Base-by-base conservation (phyloP, 1,140 invertebrate species). In the Brachionus manjavacas region DNA sequence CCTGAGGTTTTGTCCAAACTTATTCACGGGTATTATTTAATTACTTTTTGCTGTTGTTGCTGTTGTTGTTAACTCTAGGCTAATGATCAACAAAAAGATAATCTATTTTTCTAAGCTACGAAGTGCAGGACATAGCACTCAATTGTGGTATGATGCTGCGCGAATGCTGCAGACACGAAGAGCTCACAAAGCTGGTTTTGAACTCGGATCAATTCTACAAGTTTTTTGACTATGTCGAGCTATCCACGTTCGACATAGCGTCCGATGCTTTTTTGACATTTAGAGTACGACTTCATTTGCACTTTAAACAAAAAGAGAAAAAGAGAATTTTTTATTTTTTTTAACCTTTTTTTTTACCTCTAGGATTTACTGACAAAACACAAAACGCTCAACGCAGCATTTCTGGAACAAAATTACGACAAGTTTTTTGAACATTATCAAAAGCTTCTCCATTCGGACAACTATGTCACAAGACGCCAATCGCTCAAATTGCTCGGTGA, bases 241-340 rank as follows among this genome's bases (percentile, higher is more conserved):
- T 98, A 84, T 98, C 97, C 83, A 98, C 97, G 84, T 99, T 99
- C 92, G 98, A 99, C 92, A 99, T 99, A 88, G 97, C 98, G 88
- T 99, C 97, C 86, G 98, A 99, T 94, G 98, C 97, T 90, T 99
- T 99, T 92, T 97, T 97, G 88, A 99, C 98, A 85, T 99, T 99
- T 92, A 99, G 99, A 93, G 96, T 96, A 90, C 12, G 64, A 35
- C 31, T 3, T 6, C 31, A 35, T 6, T 35, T 35, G 7, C 31
- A 35, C 4, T 35, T n/a, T n/a, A n/a, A n/a, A n/a, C n/a, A n/a
- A n/a, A n/a, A n/a, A n/a, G n/a, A n/a, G n/a, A n/a, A n/a, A n/a
- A n/a, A n/a, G n/a, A n/a, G n/a, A n/a, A n/a, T n/a, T n/a, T n/a
- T n/a, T n/a, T n/a, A n/a, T n/a, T n/a, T n/a, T n/a, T n/a, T n/a